Base-by-base conservation (phyloP, 2,113 vertebrate species). In the Mastomys coucha region DNA sequence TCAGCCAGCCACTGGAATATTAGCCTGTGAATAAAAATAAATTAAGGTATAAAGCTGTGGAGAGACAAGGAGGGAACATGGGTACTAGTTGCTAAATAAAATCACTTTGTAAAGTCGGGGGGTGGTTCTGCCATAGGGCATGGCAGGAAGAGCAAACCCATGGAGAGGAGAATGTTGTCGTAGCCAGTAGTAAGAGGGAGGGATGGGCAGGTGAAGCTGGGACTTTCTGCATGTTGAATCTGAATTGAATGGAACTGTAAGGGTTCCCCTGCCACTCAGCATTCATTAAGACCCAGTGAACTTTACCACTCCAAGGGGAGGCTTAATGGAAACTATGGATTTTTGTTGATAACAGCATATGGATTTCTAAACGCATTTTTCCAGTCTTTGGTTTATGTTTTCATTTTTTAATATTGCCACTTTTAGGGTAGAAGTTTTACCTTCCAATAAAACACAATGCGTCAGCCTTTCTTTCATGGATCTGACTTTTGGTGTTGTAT, bases 301-400 rank as follows among this genome's bases (percentile, higher is more conserved):
- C 81, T 85, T 85, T 31, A 31, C 58, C 58, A 31, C 39, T 85
- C 39, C 81, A 85, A 85, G 81, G 81, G 81, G 58, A 85, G 24
- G 81, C 81, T 65, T 85, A 65, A 85, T 85, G 81, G 81, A 65
- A 85, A 31, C 58, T 85, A 85, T 85, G 58, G 81, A 84, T 63
- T 84, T 84, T 84, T 17, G 13, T 63, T 63, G 81, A 85, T 28
- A 45, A 65, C n/a, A 17, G 39, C 4, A 4, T 45, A 85, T 85
- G 39, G 81, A 85, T 85, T 85, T 63, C 58, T 63, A 84, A 63
- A 84, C 28, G 8, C 58, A 63, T 42, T 63, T 63, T 31, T 85
- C 81, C 26, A 65, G 51, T 24, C 80, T 65, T 65, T 65, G 7
- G 14, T 63, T 85, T 85, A 42, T 65, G 26, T 45, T 65, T 85